Base-by-base conservation (phyloP, 1,140 invertebrate species). In the Episyrphus balteatus region DNA sequence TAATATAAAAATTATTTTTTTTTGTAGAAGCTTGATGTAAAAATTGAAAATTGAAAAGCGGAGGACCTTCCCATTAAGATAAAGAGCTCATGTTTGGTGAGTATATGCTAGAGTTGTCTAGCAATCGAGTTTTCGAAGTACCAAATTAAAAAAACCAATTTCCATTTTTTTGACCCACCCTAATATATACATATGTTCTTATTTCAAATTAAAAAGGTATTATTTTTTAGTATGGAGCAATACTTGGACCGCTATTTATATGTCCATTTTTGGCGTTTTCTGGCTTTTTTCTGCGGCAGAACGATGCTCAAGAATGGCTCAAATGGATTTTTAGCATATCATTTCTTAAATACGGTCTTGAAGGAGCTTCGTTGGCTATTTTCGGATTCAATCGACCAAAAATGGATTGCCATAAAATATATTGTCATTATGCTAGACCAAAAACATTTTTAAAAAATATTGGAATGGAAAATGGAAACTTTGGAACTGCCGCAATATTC, bases 311-410 rank as follows among this genome's bases (percentile, higher is more conserved):
- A 13, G 62, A 68, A 0, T 84, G 81, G 53, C 71, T 92, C 42
- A 78, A 80, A 41, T 94, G 89, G 88, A 53, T 95, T 5, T 92
- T 92, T 54, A 86, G 93, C 56, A 71, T 85, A 13, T 92, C 89
- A 0, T 95, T 84, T 57, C 58, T 84, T 0, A 86, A 84, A 54
- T 83, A 87, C 53, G 83, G 78, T n/a, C 74, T 87, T 6, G 82
- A 84, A 53, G 83, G 81, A n/a, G 62, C 86, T 17, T 71, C 77
- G 41, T 57, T 78, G 36, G 70, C 74, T 14, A 70, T 80, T 44
- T 77, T 75, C 47, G 83, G 82, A 11, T 84, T 84, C 55, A 74
- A 84, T 45, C 71, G 90, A 0, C 67, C 70, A 12, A 81, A 79
- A 53, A 66, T 88, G 33, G 59, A 70, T 0, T 88, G 86, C 54